Conservation (phyloP, 2,888 invertebrate species). For the Coremacera marginata region DNA sequence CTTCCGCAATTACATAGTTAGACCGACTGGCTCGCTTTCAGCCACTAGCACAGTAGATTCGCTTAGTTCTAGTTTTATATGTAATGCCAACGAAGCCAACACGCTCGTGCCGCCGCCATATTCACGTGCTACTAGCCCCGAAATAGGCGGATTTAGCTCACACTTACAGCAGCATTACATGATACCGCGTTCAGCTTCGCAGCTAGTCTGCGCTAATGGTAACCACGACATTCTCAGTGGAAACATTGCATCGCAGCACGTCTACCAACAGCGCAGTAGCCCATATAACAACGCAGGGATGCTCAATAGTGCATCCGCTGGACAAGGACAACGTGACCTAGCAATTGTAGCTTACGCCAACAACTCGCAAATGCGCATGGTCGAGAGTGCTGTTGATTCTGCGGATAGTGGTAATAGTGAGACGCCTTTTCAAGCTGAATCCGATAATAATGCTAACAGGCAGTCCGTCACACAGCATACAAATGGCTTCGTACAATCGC, state of each 20-base stretch:
- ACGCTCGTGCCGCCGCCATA: conserved; percentile 87
- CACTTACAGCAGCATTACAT: conserved; percentile 61
- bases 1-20: conserved; percentile 82
- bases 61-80: conserved; percentile 87
- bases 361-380: conserved; percentile 2
- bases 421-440: conserved; percentile 21
- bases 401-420: not conserved
- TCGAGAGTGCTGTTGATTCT: not conserved
- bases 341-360: not conserved
- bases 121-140: conserved; percentile 82
- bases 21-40: conserved; percentile 82
- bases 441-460: conserved; percentile 39
- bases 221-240: conserved; percentile 47
- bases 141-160: conserved; percentile 73
- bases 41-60: conserved; percentile 89
- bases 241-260: conserved; percentile 47
- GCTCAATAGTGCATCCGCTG: conserved; percentile 45
- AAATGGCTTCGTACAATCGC: conserved; percentile 62
- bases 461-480: conserved; percentile 23
- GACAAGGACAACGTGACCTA: conserved; percentile 24
- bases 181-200: conserved; percentile 74
- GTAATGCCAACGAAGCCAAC: conserved; percentile 89
- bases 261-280: conserved; percentile 49
- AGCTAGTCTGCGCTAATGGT: conserved; percentile 70
- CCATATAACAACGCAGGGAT: conserved; percentile 49